Conservation (phyloP, 2,113 vertebrate species). For the Sinocyclocheilus anshuiensis region DNA sequence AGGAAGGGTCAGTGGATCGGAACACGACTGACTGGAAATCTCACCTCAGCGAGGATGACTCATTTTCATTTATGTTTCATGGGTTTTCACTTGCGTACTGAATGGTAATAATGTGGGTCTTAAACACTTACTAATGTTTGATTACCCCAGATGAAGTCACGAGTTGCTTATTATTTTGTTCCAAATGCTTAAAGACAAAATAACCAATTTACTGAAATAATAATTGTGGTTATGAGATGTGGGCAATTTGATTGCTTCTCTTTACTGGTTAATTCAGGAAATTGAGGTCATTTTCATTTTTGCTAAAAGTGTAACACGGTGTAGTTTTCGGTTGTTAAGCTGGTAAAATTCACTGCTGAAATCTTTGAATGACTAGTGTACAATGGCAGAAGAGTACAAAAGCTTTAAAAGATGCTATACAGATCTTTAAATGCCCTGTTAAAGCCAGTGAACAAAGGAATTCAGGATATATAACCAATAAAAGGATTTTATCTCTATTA, state of each 20-base stretch:
- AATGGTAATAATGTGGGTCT: constrained; percentile 27
- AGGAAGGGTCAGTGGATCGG: constrained; percentile 23
- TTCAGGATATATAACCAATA: no score
- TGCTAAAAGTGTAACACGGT: not conserved
- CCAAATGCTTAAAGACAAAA: not conserved
- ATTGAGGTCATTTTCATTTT: not conserved
- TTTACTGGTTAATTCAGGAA: not conserved
- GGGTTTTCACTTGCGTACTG: not conserved
- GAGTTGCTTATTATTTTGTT: not conserved
- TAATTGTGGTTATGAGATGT: not conserved
- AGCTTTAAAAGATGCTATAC: not conserved
- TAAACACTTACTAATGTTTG: constrained; percentile 3
- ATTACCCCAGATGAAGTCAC: constrained; percentile 9
- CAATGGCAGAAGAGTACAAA: not conserved
- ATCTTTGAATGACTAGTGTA: not conserved
- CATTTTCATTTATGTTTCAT: not conserved
- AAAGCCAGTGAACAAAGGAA: no score
- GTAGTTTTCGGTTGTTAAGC: no score
- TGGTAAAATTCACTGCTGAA: constrained; percentile 3
- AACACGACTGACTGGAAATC: constrained; percentile 3
- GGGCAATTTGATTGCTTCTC: not conserved
- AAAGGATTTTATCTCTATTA: not conserved
- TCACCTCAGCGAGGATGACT: not conserved
- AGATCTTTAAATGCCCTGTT: no score
- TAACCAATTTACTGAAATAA: not conserved